Conservation (phyloP, 2,113 vertebrate genomes). For the Pavo muticus region DNA sequence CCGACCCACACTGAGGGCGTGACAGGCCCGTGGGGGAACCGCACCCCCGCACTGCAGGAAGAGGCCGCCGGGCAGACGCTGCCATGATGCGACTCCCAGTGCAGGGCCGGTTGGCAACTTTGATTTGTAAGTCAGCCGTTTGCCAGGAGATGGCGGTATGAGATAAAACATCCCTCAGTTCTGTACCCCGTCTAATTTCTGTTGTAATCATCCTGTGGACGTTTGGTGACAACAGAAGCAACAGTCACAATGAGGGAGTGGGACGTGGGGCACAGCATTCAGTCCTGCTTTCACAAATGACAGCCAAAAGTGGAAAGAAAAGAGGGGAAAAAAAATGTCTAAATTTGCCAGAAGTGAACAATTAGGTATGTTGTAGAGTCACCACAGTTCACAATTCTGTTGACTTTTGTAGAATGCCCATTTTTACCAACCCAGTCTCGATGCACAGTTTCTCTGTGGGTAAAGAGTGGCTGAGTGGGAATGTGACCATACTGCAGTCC, state of each 20-base stretch:
- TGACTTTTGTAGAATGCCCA: not conserved
- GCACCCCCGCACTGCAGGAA: fast-evolving
- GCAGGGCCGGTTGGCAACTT: not conserved
- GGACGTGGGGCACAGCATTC: fast-evolving
- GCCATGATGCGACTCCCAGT: fast-evolving
- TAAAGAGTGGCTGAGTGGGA: fast-evolving
- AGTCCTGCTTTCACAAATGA: not conserved
- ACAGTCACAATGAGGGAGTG: fast-evolving
- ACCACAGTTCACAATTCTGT: fast-evolving
- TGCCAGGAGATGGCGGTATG: conserved; percentile 47
- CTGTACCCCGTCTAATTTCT: not conserved
- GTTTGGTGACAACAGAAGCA: not conserved
- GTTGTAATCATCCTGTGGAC: not conserved
- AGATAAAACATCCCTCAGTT: not conserved
- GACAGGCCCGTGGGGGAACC: fast-evolving
- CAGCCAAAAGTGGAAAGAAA: not conserved
- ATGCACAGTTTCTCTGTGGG: fast-evolving
- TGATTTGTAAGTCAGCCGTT: not conserved
- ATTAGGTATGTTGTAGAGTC: not conserved
- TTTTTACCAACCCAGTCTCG: fast-evolving
- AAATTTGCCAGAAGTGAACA: not conserved
- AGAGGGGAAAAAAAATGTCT: too few relatives aligned
- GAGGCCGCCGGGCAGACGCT: not conserved
- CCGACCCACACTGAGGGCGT: fast-evolving
- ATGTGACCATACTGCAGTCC: fast-evolving